Percentiles rank a stretch among this genome's conserved stretches.
Evolutionary conservation across 2,888 invertebrate species (phyloP).

Genomic region (Epinotia ramella): DNA sequence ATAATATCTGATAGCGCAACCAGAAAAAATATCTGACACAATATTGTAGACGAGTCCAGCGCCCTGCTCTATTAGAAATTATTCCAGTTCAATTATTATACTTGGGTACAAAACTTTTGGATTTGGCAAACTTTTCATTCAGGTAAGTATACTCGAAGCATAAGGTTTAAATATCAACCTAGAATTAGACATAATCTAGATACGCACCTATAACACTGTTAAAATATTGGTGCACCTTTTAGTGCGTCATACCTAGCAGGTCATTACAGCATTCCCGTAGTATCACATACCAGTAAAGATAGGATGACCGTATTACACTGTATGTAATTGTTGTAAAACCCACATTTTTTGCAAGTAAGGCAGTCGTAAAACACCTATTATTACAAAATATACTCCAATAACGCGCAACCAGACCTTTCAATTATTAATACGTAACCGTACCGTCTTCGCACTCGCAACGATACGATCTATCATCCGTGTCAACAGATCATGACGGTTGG

Average conservation of each 20-base stretch:
- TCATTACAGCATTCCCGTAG: background rate
- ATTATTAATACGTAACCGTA: constrained; percentile 37
- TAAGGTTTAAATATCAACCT: too few species aligned
- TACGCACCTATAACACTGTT: background rate
- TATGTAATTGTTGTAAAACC: background rate
- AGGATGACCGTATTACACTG: background rate
- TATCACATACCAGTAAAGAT: background rate
- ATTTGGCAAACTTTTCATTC: too few species aligned
- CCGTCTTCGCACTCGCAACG: constrained; percentile 41
- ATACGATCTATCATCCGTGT: constrained; percentile 60
- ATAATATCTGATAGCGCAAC: too few species aligned
- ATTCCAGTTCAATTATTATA: too few species aligned
- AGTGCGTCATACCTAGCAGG: background rate
- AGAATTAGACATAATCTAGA: too few species aligned
- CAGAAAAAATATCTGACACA: too few species aligned
- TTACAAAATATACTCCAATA: constrained; percentile 36
- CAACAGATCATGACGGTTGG: constrained; percentile 66
- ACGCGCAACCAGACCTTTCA: constrained; percentile 34
- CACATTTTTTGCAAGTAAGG: background rate
- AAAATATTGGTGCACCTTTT: background rate
- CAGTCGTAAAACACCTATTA: constrained; percentile 10
- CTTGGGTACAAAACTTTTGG: too few species aligned
- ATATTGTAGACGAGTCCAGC: too few species aligned
- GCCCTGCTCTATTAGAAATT: too few species aligned
- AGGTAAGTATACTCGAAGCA: too few species aligned